Percentiles rank a stretch among this genome's conserved stretches.
phyloP scores from a whole-genome alignment of 2,797 vertebrate genomes.

The Poliocrania exsul region DNA sequence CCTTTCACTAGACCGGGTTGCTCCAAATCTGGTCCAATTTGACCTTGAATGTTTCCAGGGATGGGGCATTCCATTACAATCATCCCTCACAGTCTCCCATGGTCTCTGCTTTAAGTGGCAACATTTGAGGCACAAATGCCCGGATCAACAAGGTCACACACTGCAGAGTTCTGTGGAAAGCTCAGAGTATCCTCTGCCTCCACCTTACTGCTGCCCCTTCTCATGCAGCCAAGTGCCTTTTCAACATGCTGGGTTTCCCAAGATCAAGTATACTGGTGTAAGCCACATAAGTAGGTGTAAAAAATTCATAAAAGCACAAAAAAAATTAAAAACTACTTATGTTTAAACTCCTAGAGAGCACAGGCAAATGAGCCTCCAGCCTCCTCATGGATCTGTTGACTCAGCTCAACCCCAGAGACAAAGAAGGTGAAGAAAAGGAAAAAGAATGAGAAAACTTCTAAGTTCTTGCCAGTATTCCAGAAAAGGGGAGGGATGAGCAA shows the following conservation, averaged over 20 bases:
- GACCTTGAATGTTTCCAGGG: background rate
- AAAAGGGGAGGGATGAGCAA: slow-evolving; percentile 1
- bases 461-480: slow-evolving; percentile 6
- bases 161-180: accelerated
- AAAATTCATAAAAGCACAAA: background rate
- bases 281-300: background rate
- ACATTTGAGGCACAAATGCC: background rate
- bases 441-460: background rate
- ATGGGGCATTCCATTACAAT: background rate
- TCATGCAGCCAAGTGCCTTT: background rate
- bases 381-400: background rate
- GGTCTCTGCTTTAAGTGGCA: background rate
- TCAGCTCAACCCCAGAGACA: background rate
- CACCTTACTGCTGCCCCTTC: background rate
- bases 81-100: background rate
- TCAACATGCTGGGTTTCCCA: background rate
- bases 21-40: background rate
- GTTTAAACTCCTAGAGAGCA: background rate
- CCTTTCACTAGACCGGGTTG: background rate
- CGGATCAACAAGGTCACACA: too few relatives aligned
- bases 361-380: background rate
- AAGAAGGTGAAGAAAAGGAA: background rate
- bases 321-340: background rate
- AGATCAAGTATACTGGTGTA: background rate
- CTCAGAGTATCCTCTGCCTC: background rate